Evolutionary conservation across 2,888 invertebrate genomes (phyloP).

Genomic region (Melanostoma mellinum): DNA sequence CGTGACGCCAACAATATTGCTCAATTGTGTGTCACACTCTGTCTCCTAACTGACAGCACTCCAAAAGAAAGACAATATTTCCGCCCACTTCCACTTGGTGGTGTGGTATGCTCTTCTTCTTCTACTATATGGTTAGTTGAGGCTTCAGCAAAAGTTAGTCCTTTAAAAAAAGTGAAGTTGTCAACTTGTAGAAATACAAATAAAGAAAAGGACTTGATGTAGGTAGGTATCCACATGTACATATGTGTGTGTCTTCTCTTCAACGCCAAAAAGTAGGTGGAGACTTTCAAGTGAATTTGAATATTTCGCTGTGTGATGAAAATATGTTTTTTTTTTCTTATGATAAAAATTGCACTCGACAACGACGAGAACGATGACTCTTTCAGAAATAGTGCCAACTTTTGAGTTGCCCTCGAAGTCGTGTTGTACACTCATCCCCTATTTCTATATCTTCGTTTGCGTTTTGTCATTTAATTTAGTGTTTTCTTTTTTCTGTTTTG

Average conservation of each 20-base stretch:
- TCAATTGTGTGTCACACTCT: conserved; percentile 72
- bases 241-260: conserved; percentile 18
- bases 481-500: conserved; percentile 41
- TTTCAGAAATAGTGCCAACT: conserved; percentile 61
- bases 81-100: conserved; percentile 53
- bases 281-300: conserved; percentile 68
- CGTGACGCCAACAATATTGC: conserved; percentile 72
- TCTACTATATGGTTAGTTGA: conserved; percentile 22
- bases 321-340: conserved; percentile 57
- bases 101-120: conserved; percentile 1
- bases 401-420: conserved; percentile 45
- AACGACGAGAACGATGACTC: conserved; percentile 10
- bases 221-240: conserved; percentile 29
- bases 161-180: conserved; percentile 30
- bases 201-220: conserved; percentile 62
- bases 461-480: conserved; percentile 43
- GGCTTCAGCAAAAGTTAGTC: conserved; percentile 42
- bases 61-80: conserved; percentile 59
- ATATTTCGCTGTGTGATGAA: conserved; percentile 68
- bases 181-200: conserved; percentile 63
- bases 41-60: conserved; percentile 64
- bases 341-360: conserved; percentile 71
- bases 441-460: conserved; percentile 14
- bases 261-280: conserved; percentile 61
- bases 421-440: neutral